A percentile compares a stretch with the other conserved stretches of the same genome.
Conservation (phyloP, 2,113 vertebrate species). For the Oreochromis aureus region DNA sequence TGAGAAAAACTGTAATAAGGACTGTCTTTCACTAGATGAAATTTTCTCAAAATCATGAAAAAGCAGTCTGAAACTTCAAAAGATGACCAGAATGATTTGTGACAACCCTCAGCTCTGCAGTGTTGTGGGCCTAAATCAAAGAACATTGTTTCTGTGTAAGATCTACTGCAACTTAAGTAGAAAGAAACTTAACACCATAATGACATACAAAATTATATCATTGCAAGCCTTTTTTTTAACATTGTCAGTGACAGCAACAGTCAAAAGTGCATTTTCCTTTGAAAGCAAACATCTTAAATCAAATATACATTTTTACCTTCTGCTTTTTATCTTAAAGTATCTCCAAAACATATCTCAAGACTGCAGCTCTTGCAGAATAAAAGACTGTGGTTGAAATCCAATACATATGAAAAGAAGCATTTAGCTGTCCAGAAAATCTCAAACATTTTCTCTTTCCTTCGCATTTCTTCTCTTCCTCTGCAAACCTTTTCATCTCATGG, state of each 20-base stretch:
- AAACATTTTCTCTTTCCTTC: constrained; percentile 30
- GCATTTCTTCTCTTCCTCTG: constrained; percentile 29
- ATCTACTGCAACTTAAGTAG: not conserved
- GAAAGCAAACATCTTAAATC: not conserved
- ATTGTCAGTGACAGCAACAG: not conserved
- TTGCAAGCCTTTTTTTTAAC: not conserved
- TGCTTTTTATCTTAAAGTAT: constrained; percentile 10
- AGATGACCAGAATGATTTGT: not conserved
- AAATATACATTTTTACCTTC: not conserved
- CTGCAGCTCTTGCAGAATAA: not conserved
- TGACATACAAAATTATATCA: not conserved
- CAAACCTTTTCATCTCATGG: constrained; percentile 50
- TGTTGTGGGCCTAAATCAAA: not conserved
- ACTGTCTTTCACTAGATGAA: not conserved
- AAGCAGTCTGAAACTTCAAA: not conserved
- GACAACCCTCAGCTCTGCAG: not conserved
- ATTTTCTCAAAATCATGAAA: not conserved
- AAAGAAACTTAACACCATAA: not conserved
- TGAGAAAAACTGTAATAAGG: too few relatives aligned
- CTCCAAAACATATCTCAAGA: constrained; percentile 1
- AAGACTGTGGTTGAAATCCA: constrained; percentile 24
- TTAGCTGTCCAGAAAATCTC: constrained; percentile 34
- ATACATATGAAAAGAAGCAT: constrained; percentile 39
- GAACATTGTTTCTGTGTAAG: not conserved
- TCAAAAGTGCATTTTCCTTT: not conserved